Evolutionary conservation across 2,113 vertebrate genomes (phyloP).

Genomic region (Origma solitaria): DNA sequence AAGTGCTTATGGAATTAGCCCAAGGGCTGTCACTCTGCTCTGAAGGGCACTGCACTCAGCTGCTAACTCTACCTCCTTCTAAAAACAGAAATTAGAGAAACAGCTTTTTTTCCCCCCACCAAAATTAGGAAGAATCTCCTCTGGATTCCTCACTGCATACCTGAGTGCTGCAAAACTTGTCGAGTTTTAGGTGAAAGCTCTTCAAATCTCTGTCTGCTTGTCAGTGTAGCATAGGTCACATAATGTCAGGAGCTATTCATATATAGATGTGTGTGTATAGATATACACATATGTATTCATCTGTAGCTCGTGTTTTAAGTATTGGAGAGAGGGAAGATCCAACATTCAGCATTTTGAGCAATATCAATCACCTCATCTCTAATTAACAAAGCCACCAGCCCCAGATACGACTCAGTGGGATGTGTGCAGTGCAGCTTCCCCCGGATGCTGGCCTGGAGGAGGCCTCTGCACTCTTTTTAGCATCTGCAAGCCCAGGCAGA

Average conservation of each 20-base stretch:
- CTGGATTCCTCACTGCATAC: neutral
- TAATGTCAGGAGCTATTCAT: neutral
- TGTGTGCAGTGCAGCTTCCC: neutral
- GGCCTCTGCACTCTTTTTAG: neutral
- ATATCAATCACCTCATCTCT: accelerated
- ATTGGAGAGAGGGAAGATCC: neutral
- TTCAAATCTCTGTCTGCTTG: neutral
- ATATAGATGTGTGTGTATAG: neutral
- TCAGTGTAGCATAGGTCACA: neutral
- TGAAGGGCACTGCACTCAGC: neutral
- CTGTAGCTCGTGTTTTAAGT: neutral
- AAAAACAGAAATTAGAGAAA: neutral
- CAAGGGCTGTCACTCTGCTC: neutral
- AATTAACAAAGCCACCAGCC: neutral
- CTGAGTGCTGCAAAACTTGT: neutral
- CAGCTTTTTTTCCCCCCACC: neutral
- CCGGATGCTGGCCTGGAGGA: neutral
- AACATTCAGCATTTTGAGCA: neutral
- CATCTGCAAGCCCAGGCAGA: neutral
- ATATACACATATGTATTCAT: neutral
- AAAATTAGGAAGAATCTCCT: neutral
- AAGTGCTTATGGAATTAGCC: neutral
- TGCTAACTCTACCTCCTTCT: neutral
- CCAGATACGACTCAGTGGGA: neutral
- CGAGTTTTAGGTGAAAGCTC: neutral